A percentile compares a stretch with the other conserved stretches of the same genome.
These are phyloP conservation scores for Rhinolophus sinicus DNA, from an alignment of 2,113 vertebrate species.

Conservation along the genomic window DNA sequence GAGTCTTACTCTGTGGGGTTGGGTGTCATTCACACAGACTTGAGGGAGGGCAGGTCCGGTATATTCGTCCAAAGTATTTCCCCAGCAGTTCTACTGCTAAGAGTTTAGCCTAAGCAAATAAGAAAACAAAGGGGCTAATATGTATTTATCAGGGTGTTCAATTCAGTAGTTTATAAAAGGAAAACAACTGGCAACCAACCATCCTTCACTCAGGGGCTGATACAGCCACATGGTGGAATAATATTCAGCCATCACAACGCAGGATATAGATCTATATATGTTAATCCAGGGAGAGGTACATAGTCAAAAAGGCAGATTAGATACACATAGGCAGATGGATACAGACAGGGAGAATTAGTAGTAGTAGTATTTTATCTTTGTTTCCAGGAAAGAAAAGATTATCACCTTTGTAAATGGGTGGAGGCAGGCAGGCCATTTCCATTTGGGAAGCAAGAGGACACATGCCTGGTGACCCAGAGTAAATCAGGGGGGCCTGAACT, in stretches of 20 bases:
- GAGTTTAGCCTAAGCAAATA: not conserved
- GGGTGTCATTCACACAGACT: not conserved
- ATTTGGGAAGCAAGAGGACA: not conserved
- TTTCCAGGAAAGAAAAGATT: not conserved
- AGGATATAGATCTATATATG: too few species aligned
- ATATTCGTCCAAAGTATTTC: not conserved
- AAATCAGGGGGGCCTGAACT: not conserved
- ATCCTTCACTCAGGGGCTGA: not conserved
- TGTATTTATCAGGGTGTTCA: not conserved
- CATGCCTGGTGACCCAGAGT: not conserved
- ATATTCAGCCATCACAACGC: not conserved
- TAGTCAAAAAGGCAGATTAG: not conserved
- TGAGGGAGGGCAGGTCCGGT: not conserved
- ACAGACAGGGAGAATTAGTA: not conserved
- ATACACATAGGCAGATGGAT: not conserved
- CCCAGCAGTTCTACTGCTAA: not conserved
- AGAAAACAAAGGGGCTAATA: not conserved
- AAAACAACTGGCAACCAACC: not conserved
- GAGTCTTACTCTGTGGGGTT: not conserved
- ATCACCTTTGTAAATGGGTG: not conserved
- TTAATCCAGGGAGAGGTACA: not conserved
- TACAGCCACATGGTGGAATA: too few species aligned
- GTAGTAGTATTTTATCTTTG: not conserved
- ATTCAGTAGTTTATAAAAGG: not conserved
- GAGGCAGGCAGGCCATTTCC: not conserved